Conservation (phyloP, 2,113 vertebrate genomes). For the Epinephelus fuscoguttatus region DNA sequence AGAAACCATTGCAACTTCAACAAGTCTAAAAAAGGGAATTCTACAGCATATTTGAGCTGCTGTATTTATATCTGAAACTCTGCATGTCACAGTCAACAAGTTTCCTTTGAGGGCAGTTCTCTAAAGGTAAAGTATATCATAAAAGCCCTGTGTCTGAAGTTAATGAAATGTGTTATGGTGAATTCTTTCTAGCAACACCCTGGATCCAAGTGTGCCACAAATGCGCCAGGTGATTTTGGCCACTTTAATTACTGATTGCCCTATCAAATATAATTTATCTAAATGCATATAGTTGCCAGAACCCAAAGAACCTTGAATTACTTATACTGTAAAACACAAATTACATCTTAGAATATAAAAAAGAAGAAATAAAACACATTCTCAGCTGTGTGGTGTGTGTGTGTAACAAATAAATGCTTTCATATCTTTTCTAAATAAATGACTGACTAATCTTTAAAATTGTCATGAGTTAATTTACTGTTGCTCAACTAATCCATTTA, state of each 20-base stretch:
- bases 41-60: background rate
- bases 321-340: background rate
- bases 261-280: too few relatives aligned
- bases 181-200: background rate
- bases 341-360: background rate
- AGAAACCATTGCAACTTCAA: too few relatives aligned
- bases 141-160: background rate
- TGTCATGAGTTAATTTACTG: background rate
- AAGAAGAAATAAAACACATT: background rate
- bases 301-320: background rate
- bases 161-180: background rate
- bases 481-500: background rate
- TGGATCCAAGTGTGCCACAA: background rate
- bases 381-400: background rate
- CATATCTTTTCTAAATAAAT: background rate
- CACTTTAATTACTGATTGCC: background rate
- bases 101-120: background rate
- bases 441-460: background rate
- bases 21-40: background rate
- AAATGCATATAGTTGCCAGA: too few relatives aligned
- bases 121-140: background rate
- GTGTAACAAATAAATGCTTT: background rate
- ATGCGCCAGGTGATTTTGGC: background rate
- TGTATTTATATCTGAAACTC: background rate
- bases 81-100: background rate